Percentiles rank a stretch among this genome's conserved stretches.
Conservation (phyloP, 2,888 invertebrate species). For the Limenitis camilla region DNA sequence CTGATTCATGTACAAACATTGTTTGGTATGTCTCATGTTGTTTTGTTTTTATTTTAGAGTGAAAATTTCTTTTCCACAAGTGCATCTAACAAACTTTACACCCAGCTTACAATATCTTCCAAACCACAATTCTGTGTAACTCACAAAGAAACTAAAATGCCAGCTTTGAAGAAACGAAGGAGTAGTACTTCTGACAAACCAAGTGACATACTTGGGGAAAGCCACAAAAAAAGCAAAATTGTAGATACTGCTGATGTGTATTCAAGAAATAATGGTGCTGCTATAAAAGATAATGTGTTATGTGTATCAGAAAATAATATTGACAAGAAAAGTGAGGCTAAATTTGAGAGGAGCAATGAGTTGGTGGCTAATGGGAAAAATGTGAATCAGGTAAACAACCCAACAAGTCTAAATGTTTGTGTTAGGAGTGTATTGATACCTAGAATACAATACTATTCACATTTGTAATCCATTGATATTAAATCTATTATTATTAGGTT, state of each 20-base stretch:
- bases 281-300: slow-evolving; percentile 43
- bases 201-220: slow-evolving; percentile 52
- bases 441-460: too few species aligned
- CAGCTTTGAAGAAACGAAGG: slow-evolving; percentile 61
- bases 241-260: slow-evolving; percentile 59
- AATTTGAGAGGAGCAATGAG: slow-evolving; percentile 36
- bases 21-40: too few species aligned
- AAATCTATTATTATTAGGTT: too few species aligned
- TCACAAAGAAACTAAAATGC: slow-evolving; percentile 58
- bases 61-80: slow-evolving; percentile 57
- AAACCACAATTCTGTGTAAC: slow-evolving; percentile 45
- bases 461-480: too few species aligned
- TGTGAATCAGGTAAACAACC: slow-evolving; percentile 41
- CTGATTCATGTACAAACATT: too few species aligned
- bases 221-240: slow-evolving; percentile 54
- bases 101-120: slow-evolving; percentile 64
- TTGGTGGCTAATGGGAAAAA: slow-evolving; percentile 59
- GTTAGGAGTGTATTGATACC: too few species aligned
- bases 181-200: slow-evolving; percentile 69
- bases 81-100: slow-evolving; percentile 62
- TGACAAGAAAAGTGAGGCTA: slow-evolving; percentile 54
- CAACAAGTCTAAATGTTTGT: not conserved
- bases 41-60: slow-evolving; percentile 48
- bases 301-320: slow-evolving; percentile 48
- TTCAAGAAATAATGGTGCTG: slow-evolving; percentile 48